Conservation (phyloP, 1,140 invertebrate genomes). For the Melanaphis sacchari region DNA sequence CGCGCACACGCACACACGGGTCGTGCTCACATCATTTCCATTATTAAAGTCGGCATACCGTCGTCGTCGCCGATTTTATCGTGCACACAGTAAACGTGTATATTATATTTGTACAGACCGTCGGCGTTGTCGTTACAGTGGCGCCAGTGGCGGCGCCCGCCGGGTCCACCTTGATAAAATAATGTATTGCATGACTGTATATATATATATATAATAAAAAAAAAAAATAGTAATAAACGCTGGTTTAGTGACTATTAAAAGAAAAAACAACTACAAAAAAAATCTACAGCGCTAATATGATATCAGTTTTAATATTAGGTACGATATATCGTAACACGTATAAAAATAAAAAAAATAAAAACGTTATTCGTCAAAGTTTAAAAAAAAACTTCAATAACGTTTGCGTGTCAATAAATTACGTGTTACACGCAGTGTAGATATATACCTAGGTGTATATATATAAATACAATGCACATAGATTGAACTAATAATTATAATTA, state of each 20-base stretch:
- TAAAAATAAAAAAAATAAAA: no score
- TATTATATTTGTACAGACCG: background rate
- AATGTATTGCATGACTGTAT: background rate
- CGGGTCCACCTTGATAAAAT: background rate
- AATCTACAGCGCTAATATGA: no score
- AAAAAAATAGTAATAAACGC: no score
- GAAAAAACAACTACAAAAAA: no score
- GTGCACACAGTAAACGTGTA: no score
- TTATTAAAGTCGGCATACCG: background rate
- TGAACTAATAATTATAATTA: no score
- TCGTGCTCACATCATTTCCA: background rate
- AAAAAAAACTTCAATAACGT: background rate
- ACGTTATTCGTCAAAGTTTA: no score
- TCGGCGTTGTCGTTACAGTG: background rate
- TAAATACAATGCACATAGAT: no score
- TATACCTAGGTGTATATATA: no score
- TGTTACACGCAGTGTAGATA: background rate
- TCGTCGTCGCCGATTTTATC: background rate
- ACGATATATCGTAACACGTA: background rate
- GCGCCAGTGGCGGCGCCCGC: background rate
- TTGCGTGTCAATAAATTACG: background rate
- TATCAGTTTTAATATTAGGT: background rate
- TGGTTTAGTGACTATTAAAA: background rate
- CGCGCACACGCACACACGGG: background rate
- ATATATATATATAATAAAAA: no score